Evolutionary conservation across 2,113 vertebrate species (phyloP), one percentile per base, ranked within the genome.

Genomic region (Anas platyrhynchos): DNA sequence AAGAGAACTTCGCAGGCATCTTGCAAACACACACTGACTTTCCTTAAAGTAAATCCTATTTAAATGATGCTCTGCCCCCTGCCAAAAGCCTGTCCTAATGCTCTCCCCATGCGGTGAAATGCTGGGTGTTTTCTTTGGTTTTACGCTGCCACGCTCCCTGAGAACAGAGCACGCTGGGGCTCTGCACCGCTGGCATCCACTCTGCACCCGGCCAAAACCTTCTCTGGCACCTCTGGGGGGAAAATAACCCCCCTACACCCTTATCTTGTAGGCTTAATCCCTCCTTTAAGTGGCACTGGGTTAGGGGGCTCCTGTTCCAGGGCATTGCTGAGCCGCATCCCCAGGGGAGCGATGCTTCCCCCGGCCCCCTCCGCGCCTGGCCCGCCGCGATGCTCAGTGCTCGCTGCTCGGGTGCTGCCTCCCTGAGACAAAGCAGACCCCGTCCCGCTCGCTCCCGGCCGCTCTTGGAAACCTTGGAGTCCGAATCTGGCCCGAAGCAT

Each of bases 391-490:
- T 32, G 71, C 48, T 77, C 50, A 25, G 12, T 46, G 31, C 48
- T 77, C 50, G 50, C 23, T 50, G 31, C 29, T 38, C 0, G 0
- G 26, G 31, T 41, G 31, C n/a, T 82, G 38, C 12, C 3, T 61
- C 36, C 32, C 9, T 16, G 78, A 59, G 66, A 66, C 22, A 66
- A 79, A 92, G 52, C 59, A 77, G 34, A 55, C 13, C 59, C 20
- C 4, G 5, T 68, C 10, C n/a, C 14, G 1, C 0, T 2, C 2
- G 3, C n/a, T 21, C 16, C 18, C n/a, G 3, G 36, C 6, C 14
- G 5, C 17, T 0, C 0, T 29, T 48, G 84, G 74, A 71, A 85
- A 29, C 52, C 11, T 13, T 26, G 59, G 82, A 91, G 73, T 3
- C 50, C 0, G 16, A 68, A 83, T 95, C 67, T 54, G 79, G 26